Base-by-base conservation (phyloP, 2,113 vertebrate species). In the Carlito syrichta region DNA sequence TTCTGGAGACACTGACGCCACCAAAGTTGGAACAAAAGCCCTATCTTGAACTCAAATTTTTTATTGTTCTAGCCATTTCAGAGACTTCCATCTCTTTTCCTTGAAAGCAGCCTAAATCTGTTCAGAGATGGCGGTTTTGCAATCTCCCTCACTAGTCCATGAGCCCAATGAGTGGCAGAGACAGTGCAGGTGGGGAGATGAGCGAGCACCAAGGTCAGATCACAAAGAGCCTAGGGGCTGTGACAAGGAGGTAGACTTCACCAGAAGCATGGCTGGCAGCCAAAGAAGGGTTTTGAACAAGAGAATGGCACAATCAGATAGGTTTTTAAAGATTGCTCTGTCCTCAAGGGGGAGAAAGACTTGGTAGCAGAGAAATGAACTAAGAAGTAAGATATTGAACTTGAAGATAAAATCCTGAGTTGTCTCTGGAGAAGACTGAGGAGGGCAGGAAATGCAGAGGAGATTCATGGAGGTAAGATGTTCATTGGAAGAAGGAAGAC, bases 361-460 rank as follows among this genome's bases (percentile, higher is more conserved):
- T 32, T 22, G 25, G 89, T 19, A 13, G 66, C 38, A 13, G 77
- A 38, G 62, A 20, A 62, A 3, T 50, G 69, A 52, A 16, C 4
- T 32, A 30, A 4, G 48, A 73, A 54, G 63, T 43, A 7, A 40
- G 66, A 10, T 16, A 1, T 8, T 6, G 66, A 73, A 62, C 63
- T 27, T 38, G n/a, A n/a, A 30, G 45, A n/a, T 22, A 19, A 35
- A n/a, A 17, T 48, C 27, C 78, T 1, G 6, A 66, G 14, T 8
- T 3, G 5, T 63, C 54, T 1, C 43, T 9, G 2, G 6, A 54
- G n/a, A 48, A 43, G 9, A 1, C 32, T 1, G 27, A 16, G 25
- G 3, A 7, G 56, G 0, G 35, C 20, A 4, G 16, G 68, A 35
- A 40, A 2, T 5, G 30, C 10, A 0, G 30, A 4, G 3, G 17